Evolutionary conservation across 2,797 vertebrate species (phyloP).

Genomic region (Molossus alvarezi): DNA sequence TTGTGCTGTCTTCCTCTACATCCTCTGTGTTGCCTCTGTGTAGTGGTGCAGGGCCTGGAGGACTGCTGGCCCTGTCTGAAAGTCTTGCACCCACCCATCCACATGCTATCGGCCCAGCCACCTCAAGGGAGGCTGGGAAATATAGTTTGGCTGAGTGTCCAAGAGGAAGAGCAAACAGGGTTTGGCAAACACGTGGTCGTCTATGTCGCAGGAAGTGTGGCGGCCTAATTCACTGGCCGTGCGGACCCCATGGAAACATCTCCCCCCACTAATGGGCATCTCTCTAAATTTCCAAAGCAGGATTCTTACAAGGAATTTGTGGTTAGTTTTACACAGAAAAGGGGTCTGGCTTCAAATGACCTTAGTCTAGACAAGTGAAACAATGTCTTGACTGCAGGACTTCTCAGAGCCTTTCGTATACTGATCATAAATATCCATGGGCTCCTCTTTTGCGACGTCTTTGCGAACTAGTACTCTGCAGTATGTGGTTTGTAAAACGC

Average conservation of each 20-base stretch:
- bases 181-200: background rate
- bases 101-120: fast-evolving
- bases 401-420: background rate
- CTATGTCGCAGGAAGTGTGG: background rate
- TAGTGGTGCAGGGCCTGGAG: background rate
- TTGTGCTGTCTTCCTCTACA: background rate
- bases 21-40: no score
- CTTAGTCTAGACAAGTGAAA: background rate
- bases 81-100: background rate
- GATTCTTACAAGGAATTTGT: background rate
- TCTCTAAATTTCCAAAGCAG: background rate
- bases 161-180: background rate
- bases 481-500: background rate
- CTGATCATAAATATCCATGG: background rate
- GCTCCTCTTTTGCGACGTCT: background rate
- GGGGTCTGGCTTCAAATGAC: background rate
- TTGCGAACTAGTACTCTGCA: background rate
- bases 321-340: background rate
- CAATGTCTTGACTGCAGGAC: background rate
- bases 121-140: background rate
- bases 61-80: background rate
- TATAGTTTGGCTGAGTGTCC: background rate
- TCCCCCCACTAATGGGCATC: no score
- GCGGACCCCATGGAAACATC: background rate
- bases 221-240: background rate